A percentile compares a stretch with the other conserved stretches of the same genome.
These are phyloP conservation scores for Lithobates sylvaticus DNA, from an alignment of 2,797 vertebrate genomes.

Conservation along the genomic window DNA sequence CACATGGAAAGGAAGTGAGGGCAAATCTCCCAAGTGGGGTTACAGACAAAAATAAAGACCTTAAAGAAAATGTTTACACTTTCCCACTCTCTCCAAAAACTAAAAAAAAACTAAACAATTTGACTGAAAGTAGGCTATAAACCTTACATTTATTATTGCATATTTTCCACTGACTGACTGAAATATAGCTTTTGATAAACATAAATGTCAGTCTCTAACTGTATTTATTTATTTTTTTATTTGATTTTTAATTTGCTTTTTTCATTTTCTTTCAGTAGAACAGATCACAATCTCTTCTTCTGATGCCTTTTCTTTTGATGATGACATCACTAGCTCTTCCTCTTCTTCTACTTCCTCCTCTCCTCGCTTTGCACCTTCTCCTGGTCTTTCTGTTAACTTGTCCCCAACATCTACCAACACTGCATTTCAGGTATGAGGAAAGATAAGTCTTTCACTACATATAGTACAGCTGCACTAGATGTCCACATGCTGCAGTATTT, in stretches of 20 bases:
- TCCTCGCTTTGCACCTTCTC: conserved; percentile 71
- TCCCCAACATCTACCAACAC: conserved; percentile 71
- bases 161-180: too few species aligned
- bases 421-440: conserved; percentile 62
- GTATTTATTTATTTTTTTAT: too few species aligned
- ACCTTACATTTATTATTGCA: too few species aligned
- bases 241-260: not conserved
- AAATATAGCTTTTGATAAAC: too few species aligned
- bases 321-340: conserved; percentile 80
- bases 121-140: too few species aligned
- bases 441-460: not conserved
- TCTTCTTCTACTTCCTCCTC: conserved; percentile 76
- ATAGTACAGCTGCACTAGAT: not conserved
- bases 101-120: too few species aligned
- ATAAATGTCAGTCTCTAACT: too few species aligned
- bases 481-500: not conserved
- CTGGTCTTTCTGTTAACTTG: conserved; percentile 76
- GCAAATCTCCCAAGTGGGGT: too few species aligned
- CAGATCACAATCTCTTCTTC: conserved; percentile 61
- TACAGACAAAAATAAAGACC: too few species aligned
- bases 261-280: conserved; percentile 8
- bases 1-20: too few species aligned
- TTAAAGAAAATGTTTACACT: too few species aligned
- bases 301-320: conserved; percentile 80
- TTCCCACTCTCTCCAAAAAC: too few species aligned